A percentile compares a stretch with the other conserved stretches of the same genome.
These are phyloP conservation scores for Gulo gulo DNA, from an alignment of 2,113 vertebrate genomes.

Conservation along the genomic window DNA sequence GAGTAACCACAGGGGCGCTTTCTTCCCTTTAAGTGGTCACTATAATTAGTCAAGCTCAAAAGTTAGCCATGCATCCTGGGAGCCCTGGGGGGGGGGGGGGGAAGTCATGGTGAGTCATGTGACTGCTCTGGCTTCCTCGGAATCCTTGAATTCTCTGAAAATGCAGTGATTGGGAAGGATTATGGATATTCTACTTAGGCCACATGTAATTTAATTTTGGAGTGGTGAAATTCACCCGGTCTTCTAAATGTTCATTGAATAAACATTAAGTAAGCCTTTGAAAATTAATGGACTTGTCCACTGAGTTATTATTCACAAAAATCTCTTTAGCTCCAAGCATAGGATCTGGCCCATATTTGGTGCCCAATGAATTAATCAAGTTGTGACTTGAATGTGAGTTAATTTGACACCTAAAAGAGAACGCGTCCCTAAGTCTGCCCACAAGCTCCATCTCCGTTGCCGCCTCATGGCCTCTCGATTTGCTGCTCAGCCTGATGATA, in stretches of 20 bases:
- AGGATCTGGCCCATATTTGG: background rate
- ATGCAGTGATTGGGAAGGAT: background rate
- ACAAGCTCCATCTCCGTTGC: background rate
- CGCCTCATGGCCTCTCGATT: background rate
- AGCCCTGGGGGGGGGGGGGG: background rate
- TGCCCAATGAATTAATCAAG: slow-evolving; percentile 12
- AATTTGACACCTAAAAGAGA: background rate
- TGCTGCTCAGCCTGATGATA: background rate
- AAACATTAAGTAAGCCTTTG: slow-evolving; percentile 53
- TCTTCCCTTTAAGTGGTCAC: background rate
- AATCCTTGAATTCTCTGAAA: background rate
- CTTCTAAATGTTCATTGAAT: slow-evolving; percentile 28
- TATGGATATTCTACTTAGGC: slow-evolving; percentile 30
- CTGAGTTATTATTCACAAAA: background rate
- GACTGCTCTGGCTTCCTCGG: background rate
- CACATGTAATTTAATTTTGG: slow-evolving; percentile 61
- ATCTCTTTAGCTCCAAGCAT: background rate
- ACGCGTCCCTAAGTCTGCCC: background rate
- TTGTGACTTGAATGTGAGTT: background rate
- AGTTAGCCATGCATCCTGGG: background rate
- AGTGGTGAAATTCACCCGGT: background rate
- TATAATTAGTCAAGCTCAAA: background rate
- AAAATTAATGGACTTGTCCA: slow-evolving; percentile 32
- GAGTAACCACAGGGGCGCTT: background rate
- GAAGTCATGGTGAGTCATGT: background rate